These are phyloP conservation scores for Tetropium fuscum DNA, from an alignment of 2,888 invertebrate genomes.

Conservation along the genomic window DNA sequence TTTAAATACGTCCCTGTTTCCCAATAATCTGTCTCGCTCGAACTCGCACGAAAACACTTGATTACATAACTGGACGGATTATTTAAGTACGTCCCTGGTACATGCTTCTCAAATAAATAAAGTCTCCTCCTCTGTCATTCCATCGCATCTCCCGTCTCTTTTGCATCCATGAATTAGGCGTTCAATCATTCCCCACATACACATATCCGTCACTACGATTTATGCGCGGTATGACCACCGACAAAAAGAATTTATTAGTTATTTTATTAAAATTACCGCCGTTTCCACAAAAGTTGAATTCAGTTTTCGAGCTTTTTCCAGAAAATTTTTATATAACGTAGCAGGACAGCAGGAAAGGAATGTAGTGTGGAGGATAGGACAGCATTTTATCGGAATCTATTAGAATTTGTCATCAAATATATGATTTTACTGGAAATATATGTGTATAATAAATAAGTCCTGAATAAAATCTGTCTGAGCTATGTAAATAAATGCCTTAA, in stretches of 20 bases:
- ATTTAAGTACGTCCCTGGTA: too few species aligned
- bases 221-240: constrained; percentile 1
- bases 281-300: constrained; percentile 67
- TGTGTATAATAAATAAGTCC: not conserved
- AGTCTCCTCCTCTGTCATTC: too few species aligned
- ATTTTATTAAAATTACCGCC: constrained; percentile 63
- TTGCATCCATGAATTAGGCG: constrained; percentile 8
- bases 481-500: too few species aligned
- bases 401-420: constrained; percentile 28
- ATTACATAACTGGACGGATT: too few species aligned
- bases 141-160: constrained; percentile 3
- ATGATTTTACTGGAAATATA: constrained; percentile 14
- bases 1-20: too few species aligned
- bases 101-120: too few species aligned
- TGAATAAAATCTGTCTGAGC: not conserved
- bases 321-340: constrained; percentile 72
- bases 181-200: constrained; percentile 3
- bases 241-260: constrained; percentile 60
- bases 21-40: too few species aligned
- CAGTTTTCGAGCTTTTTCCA: constrained; percentile 71
- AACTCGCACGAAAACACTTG: too few species aligned
- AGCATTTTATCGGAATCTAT: constrained; percentile 40
- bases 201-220: not conserved
- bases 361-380: constrained; percentile 44
- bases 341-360: constrained; percentile 65